Conservation (phyloP, 2,113 vertebrate genomes). For the Tenebrosternarchus preto region DNA sequence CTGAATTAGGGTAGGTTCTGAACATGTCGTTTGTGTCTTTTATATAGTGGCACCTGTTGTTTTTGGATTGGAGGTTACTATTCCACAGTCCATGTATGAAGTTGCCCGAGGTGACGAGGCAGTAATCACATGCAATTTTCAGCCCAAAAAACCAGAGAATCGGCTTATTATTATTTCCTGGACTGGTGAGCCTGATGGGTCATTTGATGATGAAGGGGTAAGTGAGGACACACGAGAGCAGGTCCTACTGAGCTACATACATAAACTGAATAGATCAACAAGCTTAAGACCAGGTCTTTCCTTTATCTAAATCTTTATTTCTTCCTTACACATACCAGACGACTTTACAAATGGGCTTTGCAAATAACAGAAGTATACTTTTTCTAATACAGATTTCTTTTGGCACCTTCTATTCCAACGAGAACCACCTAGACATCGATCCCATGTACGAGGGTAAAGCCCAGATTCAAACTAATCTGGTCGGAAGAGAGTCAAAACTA, state of each 20-base stretch:
- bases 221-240: background rate
- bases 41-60: slow-evolving; percentile 52
- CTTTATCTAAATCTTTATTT: background rate
- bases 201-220: slow-evolving; percentile 41
- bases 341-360: background rate
- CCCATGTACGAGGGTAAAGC: slow-evolving; percentile 66
- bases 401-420: slow-evolving; percentile 50
- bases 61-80: slow-evolving; percentile 71
- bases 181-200: slow-evolving; percentile 45
- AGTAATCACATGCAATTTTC: slow-evolving; percentile 77
- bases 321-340: background rate
- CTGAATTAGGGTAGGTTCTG: background rate
- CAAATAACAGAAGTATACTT: background rate
- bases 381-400: slow-evolving; percentile 64
- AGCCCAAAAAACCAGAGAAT: rapidly evolving
- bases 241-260: background rate
- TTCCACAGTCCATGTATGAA: slow-evolving; percentile 58
- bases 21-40: slow-evolving; percentile 22
- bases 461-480: slow-evolving; percentile 29
- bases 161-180: slow-evolving; percentile 57
- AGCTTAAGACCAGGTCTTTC: background rate
- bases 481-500: slow-evolving; percentile 60
- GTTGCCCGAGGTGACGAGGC: slow-evolving; percentile 66
- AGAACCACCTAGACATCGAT: slow-evolving; percentile 25
- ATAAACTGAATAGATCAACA: background rate